Conservation (phyloP, 2,113 vertebrate species). For the Boleophthalmus pectinirostris region DNA sequence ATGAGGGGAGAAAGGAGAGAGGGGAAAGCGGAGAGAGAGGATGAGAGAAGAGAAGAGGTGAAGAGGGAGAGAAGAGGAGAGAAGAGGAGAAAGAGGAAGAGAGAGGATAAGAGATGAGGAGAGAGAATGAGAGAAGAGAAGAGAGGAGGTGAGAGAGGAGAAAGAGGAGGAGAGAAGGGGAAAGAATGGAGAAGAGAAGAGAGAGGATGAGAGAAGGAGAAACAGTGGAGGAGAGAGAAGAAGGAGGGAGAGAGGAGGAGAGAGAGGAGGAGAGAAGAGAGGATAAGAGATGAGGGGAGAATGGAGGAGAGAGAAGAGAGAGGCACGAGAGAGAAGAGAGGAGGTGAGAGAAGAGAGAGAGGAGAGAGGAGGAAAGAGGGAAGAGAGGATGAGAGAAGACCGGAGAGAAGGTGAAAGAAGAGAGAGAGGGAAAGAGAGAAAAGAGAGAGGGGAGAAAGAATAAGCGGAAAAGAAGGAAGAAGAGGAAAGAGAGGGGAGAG, state of each 20-base stretch:
- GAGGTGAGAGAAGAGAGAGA: background rate
- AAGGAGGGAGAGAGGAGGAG: slow-evolving; percentile 11
- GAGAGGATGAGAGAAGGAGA: background rate
- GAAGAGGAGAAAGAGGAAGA: background rate
- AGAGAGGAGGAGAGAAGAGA: background rate
- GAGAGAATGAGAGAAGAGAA: background rate
- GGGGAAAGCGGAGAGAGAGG: background rate
- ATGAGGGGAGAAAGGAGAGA: background rate
- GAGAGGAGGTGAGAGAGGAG: background rate
- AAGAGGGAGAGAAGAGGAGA: background rate
- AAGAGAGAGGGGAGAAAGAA: background rate
- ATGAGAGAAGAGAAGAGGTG: background rate
- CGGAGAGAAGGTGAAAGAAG: background rate
- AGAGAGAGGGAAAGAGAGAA: too few species aligned
- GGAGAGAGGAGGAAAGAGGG: background rate
- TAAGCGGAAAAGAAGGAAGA: background rate
- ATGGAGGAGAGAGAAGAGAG: background rate
- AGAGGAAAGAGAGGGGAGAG: background rate
- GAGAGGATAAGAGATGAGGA: too few species aligned
- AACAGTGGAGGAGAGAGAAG: too few species aligned
- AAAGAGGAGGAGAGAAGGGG: too few species aligned
- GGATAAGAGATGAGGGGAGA: too few species aligned
- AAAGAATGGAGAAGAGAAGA: background rate
- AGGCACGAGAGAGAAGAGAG: background rate
- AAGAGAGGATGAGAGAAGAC: too few species aligned